A percentile compares a stretch with the other conserved stretches of the same genome.
phyloP scores from a whole-genome alignment of 2,113 vertebrate genomes.

The Murina feae region DNA sequence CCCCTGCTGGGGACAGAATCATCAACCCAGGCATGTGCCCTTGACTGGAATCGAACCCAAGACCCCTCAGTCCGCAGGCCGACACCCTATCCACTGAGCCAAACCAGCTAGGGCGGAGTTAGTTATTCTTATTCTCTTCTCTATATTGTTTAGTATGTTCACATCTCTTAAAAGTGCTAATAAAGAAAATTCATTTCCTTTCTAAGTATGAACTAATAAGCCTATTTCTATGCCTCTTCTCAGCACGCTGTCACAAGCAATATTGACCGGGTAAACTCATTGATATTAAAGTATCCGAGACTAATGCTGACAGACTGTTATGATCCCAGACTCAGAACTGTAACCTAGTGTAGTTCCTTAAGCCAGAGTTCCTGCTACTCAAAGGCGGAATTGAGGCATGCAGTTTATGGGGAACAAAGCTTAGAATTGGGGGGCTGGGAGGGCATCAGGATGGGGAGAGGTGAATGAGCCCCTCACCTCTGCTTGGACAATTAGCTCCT shows the following conservation, averaged over 20 bases:
- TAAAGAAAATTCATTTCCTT: not conserved
- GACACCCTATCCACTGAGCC: no score
- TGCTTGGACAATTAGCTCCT: not conserved
- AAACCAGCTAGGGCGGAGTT: no score
- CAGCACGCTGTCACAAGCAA: not conserved
- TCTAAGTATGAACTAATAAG: not conserved
- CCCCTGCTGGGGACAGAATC: no score
- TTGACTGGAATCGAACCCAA: no score
- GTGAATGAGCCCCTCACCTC: not conserved
- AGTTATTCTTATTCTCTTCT: not conserved
- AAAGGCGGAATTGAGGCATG: not conserved
- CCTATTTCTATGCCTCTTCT: not conserved
- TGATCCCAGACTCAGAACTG: not conserved
- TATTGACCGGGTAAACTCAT: not conserved
- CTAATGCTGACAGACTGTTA: not conserved
- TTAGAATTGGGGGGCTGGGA: rapidly evolving
- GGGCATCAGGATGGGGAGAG: rapidly evolving
- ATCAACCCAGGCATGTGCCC: no score
- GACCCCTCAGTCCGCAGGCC: no score
- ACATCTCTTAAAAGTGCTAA: not conserved
- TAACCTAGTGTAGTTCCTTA: not conserved
- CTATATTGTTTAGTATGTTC: not conserved
- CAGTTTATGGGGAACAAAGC: not conserved
- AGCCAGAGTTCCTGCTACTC: not conserved
- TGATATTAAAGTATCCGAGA: not conserved